Percentiles rank a stretch among this genome's conserved stretches.
phyloP scores from a whole-genome alignment of 2,888 invertebrate species.

The Epirrhoe tristata region DNA sequence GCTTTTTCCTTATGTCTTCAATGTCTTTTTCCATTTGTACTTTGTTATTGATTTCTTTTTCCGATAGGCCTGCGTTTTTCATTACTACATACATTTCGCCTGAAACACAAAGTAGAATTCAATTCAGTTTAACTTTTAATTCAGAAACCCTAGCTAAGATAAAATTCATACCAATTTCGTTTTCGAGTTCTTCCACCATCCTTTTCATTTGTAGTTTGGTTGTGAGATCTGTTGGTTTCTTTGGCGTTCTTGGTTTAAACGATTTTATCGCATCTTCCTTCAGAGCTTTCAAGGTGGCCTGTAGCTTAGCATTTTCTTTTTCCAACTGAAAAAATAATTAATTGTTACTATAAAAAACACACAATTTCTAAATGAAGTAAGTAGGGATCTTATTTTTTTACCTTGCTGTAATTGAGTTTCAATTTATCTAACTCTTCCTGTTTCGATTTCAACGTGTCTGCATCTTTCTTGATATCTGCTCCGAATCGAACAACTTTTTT shows the following conservation, averaged over 20 bases:
- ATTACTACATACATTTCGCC: constrained; percentile 86
- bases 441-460: constrained; percentile 72
- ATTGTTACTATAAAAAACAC: neutral
- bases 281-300: constrained; percentile 87
- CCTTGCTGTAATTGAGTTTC: constrained; percentile 81
- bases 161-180: constrained; percentile 89
- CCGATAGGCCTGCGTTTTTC: constrained; percentile 85
- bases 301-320: constrained; percentile 88
- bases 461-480: constrained; percentile 72
- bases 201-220: constrained; percentile 91
- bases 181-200: constrained; percentile 95
- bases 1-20: constrained; percentile 82
- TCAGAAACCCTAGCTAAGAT: too few species aligned
- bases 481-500: constrained; percentile 79
- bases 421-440: constrained; percentile 84
- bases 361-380: neutral
- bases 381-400: constrained; percentile 40
- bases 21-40: constrained; percentile 80
- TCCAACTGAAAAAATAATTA: constrained; percentile 73
- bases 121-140: too few species aligned
- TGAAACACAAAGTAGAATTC: constrained; percentile 46
- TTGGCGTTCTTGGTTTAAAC: constrained; percentile 89
- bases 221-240: constrained; percentile 89
- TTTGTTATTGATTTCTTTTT: constrained; percentile 79
- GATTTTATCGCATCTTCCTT: constrained; percentile 88